Evolutionary conservation across 2,113 vertebrate genomes (phyloP).

Genomic region (Scolopax mira): DNA sequence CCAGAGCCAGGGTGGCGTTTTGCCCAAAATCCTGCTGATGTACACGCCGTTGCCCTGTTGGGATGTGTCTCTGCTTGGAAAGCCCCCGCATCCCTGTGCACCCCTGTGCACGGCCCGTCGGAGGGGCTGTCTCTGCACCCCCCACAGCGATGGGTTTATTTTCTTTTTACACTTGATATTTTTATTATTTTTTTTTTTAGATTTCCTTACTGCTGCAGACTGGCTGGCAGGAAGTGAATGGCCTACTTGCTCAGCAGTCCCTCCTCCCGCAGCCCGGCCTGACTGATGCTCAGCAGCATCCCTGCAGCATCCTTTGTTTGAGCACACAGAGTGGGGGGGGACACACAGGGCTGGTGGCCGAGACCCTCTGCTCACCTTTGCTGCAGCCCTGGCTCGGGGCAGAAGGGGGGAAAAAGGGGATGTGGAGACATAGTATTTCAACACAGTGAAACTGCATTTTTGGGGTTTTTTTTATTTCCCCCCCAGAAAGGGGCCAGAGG

Average conservation of each 20-base stretch:
- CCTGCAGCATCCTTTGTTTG: not conserved
- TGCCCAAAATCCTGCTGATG: not conserved
- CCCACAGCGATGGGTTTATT: not conserved
- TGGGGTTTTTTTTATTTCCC: rapidly evolving
- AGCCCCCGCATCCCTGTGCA: not conserved
- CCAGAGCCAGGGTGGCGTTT: rapidly evolving
- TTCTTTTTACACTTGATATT: no score
- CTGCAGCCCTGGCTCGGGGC: not conserved
- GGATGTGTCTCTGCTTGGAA: not conserved
- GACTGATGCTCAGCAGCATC: not conserved
- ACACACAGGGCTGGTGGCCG: no score
- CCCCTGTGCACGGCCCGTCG: not conserved
- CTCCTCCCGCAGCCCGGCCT: not conserved
- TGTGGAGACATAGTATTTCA: not conserved
- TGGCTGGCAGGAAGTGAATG: not conserved
- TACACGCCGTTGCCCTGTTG: not conserved
- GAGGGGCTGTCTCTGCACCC: not conserved
- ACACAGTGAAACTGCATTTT: not conserved
- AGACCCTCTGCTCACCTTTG: not conserved
- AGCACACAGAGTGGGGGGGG: no score
- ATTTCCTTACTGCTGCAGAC: not conserved
- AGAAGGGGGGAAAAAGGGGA: not conserved
- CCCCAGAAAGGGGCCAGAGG: not conserved
- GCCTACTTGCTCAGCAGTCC: not conserved
- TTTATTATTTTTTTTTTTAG: not conserved